Evolutionary conservation across 2,888 invertebrate genomes (phyloP).

Genomic region (Julus scandinavius): DNA sequence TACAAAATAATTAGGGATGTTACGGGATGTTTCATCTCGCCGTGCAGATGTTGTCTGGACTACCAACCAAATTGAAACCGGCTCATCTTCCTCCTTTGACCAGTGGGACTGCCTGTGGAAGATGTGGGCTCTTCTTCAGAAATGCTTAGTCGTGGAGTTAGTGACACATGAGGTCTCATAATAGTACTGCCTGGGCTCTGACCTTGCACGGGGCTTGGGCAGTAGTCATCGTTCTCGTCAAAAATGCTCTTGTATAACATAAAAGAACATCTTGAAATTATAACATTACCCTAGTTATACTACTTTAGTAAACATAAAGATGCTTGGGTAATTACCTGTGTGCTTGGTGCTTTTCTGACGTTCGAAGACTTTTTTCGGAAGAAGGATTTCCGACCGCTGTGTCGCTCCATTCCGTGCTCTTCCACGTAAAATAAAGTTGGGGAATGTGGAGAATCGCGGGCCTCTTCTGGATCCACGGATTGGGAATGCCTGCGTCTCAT

Average conservation of each 20-base stretch:
- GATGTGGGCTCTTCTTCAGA: conserved; percentile 61
- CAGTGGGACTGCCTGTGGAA: conserved; percentile 60
- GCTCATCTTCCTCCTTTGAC: conserved; percentile 58
- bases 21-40: background rate
- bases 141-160: conserved; percentile 61
- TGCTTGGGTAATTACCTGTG: conserved; percentile 58
- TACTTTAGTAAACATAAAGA: background rate
- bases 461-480: conserved; percentile 60
- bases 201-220: conserved; percentile 60
- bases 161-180: conserved; percentile 59
- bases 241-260: conserved; percentile 59
- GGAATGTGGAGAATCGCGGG: conserved; percentile 60
- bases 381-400: conserved; percentile 79
- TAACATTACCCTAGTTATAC: background rate
- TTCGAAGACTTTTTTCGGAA: conserved; percentile 76
- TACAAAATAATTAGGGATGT: background rate
- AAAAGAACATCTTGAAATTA: background rate
- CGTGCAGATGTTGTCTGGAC: background rate
- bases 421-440: conserved; percentile 60
- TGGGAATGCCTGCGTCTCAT: conserved; percentile 56
- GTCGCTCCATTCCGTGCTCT: conserved; percentile 60
- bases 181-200: conserved; percentile 59
- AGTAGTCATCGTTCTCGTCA: conserved; percentile 60
- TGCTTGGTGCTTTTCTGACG: conserved; percentile 61
- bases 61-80: conserved; percentile 60